Evolutionary conservation across 2,888 invertebrate species (phyloP), one percentile per base, ranked within the genome.

Genomic region (Drosophila antonietae): DNA sequence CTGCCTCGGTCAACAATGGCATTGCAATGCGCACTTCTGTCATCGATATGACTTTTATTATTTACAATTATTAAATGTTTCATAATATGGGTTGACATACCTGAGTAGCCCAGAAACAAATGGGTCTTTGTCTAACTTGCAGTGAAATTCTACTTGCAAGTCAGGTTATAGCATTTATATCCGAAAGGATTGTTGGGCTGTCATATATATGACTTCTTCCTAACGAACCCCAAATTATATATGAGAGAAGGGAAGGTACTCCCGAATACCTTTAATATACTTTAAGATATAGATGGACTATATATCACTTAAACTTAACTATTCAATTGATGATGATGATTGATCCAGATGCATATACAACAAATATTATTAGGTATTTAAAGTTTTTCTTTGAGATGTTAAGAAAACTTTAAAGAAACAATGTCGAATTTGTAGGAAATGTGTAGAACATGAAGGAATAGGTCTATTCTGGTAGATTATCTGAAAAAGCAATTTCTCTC

Each of bases 1-100:
- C 41, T 15, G 18, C 39, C 20, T 35, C 33, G 58, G 18, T 47
- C 47, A 49, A 67, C 46, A 77, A 28, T 51, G 75, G 46, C 23
- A 58, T 62, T 56, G 33, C 35, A 51, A 58, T 23, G 31, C 44
- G n/a, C 46, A 15, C 58, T 46, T 37, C 28, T 53, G 43, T 60
- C 57, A 60, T 77, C 51, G 52, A 53, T 37, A 23, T 10, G 52
- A 37, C 20, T 37, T 8, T 35, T 52, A 35, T 20, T 52, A 20
- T 52, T 51, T 35, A 35, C 14, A 55, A 55, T 41, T 55, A 31
- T 28, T 55, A n/a, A 28, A n/a, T 39, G 12, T 28, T 20, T 41
- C 12, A 7, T 4, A 51, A 35, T 51, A 51, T 20, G 14, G 8
- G 33, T 18, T 18, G 10, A 18, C 12, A 6, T 33, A 5, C 9